These are phyloP conservation scores for Phengaris alcon DNA, from an alignment of 2,888 invertebrate species.

Conservation along the genomic window DNA sequence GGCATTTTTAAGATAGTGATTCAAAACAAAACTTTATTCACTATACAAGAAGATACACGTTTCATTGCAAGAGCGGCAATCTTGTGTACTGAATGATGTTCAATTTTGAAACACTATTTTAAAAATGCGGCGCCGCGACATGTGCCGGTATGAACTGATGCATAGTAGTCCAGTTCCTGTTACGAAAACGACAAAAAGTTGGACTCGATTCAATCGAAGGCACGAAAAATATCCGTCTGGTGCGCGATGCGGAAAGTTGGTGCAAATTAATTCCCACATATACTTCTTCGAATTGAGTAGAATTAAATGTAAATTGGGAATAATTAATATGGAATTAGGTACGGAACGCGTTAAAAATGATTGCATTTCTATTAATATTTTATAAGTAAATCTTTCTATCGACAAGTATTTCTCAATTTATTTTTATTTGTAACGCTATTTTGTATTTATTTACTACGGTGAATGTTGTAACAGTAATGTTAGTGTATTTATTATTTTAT, in stretches of 20 bases:
- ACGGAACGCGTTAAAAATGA: not conserved
- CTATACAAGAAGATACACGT: too few relatives aligned
- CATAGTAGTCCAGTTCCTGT: not conserved
- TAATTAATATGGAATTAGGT: not conserved
- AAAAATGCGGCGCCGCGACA: too few relatives aligned
- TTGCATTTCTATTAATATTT: not conserved
- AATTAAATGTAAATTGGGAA: not conserved
- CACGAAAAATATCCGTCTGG: slow-evolving; percentile 7
- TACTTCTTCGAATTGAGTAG: not conserved
- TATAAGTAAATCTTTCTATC: not conserved
- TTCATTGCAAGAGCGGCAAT: too few relatives aligned
- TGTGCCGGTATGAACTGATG: too few relatives aligned
- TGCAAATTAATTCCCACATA: slow-evolving; percentile 1
- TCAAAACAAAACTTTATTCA: too few relatives aligned
- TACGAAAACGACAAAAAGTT: not conserved
- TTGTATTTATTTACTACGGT: too few relatives aligned
- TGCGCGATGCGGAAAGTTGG: not conserved
- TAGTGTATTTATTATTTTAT: too few relatives aligned
- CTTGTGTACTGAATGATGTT: too few relatives aligned
- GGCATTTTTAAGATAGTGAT: too few relatives aligned
- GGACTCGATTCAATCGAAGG: slow-evolving; percentile 1
- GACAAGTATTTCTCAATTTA: not conserved
- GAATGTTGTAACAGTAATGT: too few relatives aligned
- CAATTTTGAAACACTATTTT: too few relatives aligned
- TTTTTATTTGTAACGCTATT: not conserved